Evolutionary conservation across 2,888 invertebrate species (phyloP), one percentile per base, ranked within the genome.

Genomic region (Diogma glabrata): DNA sequence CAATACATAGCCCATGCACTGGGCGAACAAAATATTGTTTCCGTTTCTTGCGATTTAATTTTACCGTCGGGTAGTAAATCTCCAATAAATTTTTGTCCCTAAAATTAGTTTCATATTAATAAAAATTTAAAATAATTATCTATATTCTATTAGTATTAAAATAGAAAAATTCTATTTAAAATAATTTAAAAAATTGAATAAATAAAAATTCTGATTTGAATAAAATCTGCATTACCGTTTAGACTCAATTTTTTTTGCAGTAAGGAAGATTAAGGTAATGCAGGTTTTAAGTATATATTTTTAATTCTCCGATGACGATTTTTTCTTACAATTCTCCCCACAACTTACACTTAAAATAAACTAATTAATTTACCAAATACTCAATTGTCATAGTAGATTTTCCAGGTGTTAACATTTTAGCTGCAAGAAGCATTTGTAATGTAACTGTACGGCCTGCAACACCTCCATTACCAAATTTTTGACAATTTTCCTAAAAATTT

Each of bases 1-100:
- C 92, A 92, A 63, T 90, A 87, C 66, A 89, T 87, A 1, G 91
- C 92, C 92, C 92, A 93, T 2, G 92, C 89, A 60, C 89, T 90
- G 3, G 92, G 92, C 2, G 91, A 89, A 55, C 86, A 81, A 66
- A 90, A 93, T 60, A 88, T 78, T 55, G 88, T 84, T 64, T 87
- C 86, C 30, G 89, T 88, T 68, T 91, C 91, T 68, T 87, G 86
- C 14, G 88, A 88, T 67, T 84, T 82, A 52, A 93, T 92, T 75
- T 88, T 88, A 12, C 92, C 92, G 75, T 87, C 88, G 33, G 82
- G 71, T 61, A 90, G 73, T 43, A 93, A 72, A 67, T 93, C 92
- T 26, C 89, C 92, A 49, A 86, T 81, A 74, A 92, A 92, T 65
- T 84, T 86, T 72, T 90, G 88, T 1, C 92, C 91, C 85, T 88